These are phyloP conservation scores for Girardinichthys multiradiatus DNA, from an alignment of 2,113 vertebrate genomes.

Conservation along the genomic window DNA sequence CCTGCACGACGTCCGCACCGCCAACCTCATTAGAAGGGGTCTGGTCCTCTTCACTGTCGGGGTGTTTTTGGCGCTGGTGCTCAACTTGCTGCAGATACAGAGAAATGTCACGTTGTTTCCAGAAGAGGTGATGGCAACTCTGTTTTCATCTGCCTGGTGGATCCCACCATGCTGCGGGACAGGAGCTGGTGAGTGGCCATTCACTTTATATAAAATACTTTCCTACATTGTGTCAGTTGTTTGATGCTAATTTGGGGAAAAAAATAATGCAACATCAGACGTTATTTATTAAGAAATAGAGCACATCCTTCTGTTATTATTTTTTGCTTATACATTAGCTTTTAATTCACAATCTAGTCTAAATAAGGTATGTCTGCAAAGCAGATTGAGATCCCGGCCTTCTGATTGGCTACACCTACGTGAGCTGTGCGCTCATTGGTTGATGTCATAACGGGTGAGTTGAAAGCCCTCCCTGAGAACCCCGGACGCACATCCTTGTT, in stretches of 20 bases:
- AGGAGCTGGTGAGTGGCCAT: conserved; percentile 87
- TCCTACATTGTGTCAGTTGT: background rate
- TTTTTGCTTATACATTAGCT: conserved; percentile 31
- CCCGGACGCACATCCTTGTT: background rate
- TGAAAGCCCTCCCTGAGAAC: conserved; percentile 22
- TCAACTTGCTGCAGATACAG: conserved; percentile 95
- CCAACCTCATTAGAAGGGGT: conserved; percentile 88
- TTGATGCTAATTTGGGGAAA: conserved; percentile 39
- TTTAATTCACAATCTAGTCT: background rate
- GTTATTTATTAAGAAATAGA: background rate
- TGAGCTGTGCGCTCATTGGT: conserved; percentile 81
- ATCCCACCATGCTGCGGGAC: conserved; percentile 96
- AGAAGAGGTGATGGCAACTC: conserved; percentile 90
- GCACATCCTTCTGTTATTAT: conserved; percentile 4
- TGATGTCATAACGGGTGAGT: conserved; percentile 90
- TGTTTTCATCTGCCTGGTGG: conserved; percentile 98
- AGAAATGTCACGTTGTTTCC: conserved; percentile 93
- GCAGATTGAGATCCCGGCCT: conserved; percentile 18
- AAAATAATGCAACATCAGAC: conserved; percentile 33
- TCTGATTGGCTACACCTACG: conserved; percentile 63
- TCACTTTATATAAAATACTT: background rate
- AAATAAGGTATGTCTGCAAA: conserved; percentile 33
- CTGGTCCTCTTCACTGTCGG: conserved; percentile 94
- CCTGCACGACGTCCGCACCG: conserved; percentile 78
- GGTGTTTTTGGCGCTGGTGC: conserved; percentile 91